Percentiles rank a stretch among this genome's conserved stretches.
These are phyloP conservation scores for Anolis sagrei DNA, from an alignment of 2,113 vertebrate genomes.

Conservation along the genomic window DNA sequence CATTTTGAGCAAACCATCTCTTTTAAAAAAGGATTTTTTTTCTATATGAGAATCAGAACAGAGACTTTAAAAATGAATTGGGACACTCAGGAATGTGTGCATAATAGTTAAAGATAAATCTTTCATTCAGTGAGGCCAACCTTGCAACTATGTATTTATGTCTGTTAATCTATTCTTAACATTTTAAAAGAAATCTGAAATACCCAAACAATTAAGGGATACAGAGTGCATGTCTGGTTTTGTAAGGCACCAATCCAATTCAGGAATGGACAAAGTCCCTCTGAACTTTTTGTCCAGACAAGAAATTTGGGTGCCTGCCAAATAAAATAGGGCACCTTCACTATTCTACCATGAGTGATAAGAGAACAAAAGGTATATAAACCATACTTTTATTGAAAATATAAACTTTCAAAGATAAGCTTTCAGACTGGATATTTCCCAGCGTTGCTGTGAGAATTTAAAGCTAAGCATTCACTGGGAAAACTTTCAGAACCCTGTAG, in stretches of 20 bases:
- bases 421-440: constrained; percentile 7
- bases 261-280: constrained; percentile 17
- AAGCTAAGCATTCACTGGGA: constrained; percentile 5
- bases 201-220: constrained; percentile 33
- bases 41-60: background rate
- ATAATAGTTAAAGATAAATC: background rate
- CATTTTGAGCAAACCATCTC: background rate
- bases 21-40: background rate
- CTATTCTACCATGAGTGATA: constrained; percentile 30
- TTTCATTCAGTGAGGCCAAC: background rate
- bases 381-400: constrained; percentile 22
- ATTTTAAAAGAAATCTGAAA: constrained; percentile 17
- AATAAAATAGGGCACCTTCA: constrained; percentile 17
- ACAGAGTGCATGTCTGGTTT: constrained; percentile 3
- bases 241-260: constrained; percentile 41
- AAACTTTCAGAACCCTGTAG: constrained; percentile 25
- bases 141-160: constrained; percentile 10
- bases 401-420: constrained; percentile 20
- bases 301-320: background rate
- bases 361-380: constrained; percentile 26
- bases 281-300: constrained; percentile 23
- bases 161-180: constrained; percentile 31
- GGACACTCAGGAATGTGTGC: background rate
- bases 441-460: background rate
- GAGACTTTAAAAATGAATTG: background rate